Conservation (phyloP, 2,888 invertebrate genomes). For the Scaptomyza flava region DNA sequence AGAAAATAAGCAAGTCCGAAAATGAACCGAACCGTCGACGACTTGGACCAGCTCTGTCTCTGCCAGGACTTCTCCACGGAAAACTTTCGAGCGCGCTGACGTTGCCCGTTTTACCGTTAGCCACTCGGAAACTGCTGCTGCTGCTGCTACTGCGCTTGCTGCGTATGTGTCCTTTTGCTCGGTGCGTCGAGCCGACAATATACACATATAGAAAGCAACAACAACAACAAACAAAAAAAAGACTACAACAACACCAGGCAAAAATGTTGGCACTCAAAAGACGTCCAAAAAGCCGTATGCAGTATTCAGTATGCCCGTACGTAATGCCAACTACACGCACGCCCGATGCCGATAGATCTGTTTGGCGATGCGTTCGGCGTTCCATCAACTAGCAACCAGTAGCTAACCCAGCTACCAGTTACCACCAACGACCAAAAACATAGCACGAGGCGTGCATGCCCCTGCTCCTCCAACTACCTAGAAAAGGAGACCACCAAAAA, state of each 20-base stretch:
- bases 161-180: conserved; percentile 67
- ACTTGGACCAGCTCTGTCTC: conserved; percentile 77
- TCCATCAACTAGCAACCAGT: conserved; percentile 71
- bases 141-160: conserved; percentile 6
- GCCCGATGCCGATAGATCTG: conserved; percentile 82
- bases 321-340: conserved; percentile 81
- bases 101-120: conserved; percentile 50
- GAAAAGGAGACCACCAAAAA: conserved; percentile 61
- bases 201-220: conserved; percentile 58
- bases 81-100: conserved; percentile 40
- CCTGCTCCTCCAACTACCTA: conserved; percentile 14
- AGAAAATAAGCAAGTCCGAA: conserved; percentile 80
- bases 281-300: conserved; percentile 82
- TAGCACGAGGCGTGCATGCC: conserved; percentile 56
- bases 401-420: conserved; percentile 32
- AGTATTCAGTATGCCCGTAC: conserved; percentile 46
- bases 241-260: conserved; percentile 46
- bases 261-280: conserved; percentile 83
- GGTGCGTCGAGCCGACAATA: conserved; percentile 80
- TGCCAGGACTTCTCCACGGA: conserved; percentile 57
- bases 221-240: conserved; percentile 54
- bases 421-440: conserved; percentile 45
- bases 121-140: conserved; percentile 47
- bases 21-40: conserved; percentile 79
- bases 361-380: conserved; percentile 77